Evolutionary conservation across 2,888 invertebrate genomes (phyloP).

Genomic region (Phyllotreta cruciferae): DNA sequence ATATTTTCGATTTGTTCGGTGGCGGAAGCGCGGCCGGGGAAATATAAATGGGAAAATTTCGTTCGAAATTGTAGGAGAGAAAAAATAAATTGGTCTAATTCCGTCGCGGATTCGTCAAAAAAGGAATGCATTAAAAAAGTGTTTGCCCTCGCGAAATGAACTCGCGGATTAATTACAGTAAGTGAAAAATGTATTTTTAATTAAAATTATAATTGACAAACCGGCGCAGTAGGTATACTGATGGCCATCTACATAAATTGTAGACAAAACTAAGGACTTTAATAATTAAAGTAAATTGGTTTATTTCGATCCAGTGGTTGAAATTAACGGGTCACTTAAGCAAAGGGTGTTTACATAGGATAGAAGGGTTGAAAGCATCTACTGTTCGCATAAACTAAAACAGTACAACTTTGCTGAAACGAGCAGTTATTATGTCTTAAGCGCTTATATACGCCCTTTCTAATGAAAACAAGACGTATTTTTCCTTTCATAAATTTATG

Average conservation of each 20-base stretch:
- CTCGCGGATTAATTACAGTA: no score
- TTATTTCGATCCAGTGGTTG: slow-evolving; percentile 14
- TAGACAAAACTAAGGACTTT: slow-evolving; percentile 11
- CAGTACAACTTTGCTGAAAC: neutral
- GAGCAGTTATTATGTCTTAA: slow-evolving; percentile 1
- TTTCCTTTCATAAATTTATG: slow-evolving; percentile 2
- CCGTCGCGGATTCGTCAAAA: no score
- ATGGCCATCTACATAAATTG: slow-evolving; percentile 18
- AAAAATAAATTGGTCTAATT: no score
- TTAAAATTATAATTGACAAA: no score
- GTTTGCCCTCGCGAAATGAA: no score
- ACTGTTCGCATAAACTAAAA: no score
- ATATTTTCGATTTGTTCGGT: no score
- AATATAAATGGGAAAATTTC: no score
- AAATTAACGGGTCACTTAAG: slow-evolving; percentile 19
- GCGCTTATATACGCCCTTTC: neutral
- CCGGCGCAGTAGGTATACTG: neutral
- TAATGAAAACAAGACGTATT: neutral
- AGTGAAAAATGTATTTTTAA: no score
- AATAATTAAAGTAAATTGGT: slow-evolving; percentile 18
- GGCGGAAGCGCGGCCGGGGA: no score
- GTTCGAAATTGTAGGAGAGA: no score
- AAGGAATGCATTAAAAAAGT: no score
- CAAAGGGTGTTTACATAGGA: slow-evolving; percentile 12
- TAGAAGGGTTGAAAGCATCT: slow-evolving; percentile 8